Base-by-base conservation (phyloP, 2,888 invertebrate species). In the Linnaemya vulpina region DNA sequence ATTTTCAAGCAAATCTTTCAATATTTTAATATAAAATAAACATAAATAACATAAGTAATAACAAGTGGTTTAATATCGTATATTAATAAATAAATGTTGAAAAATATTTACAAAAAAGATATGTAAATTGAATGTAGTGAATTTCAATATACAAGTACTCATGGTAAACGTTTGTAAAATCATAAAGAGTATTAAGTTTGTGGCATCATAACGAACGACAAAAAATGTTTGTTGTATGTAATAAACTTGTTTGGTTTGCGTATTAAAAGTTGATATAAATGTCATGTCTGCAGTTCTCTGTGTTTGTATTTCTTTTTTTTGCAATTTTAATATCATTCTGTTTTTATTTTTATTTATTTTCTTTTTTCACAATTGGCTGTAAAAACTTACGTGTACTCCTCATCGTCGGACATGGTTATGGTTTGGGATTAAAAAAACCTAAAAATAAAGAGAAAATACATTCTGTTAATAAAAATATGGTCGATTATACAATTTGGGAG, bases 401-500 rank as follows among this genome's bases (percentile, higher is more conserved):
- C 97, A 93, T 97, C 97, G 95, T 97, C 97, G 94, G 97, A 97
- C 97, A 97, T 97, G 95, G 93, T 96, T 95, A 93, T 94, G 93
- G 93, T 93, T 92, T 91, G 90, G 93, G 93, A 92, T 92, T 94
- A 94, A 94, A 93, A 93, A 93, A 92, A 93, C 94, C 94, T 93
- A n/a, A 94, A 94, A 90, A 91, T 89, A 73, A 67, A 20, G 22
- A 4, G 30, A 22, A 38, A 22, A 25, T 3, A 15, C 15, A 40
- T 60, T 70, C 15, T 43, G 5, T 60, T 43, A 13, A 53, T 30
- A 51, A 70, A 40, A 71, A 63, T 71, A 63, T 49, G n/a, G 49
- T 49, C 11, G 22, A 38, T 35, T 49, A 25, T 25, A 15, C 15
- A 13, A n/a, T 58, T 20, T 43, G 17, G 38, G 17, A 22, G n/a